Percentiles rank a stretch among this genome's conserved stretches.
Evolutionary conservation across 2,888 invertebrate genomes (phyloP).

Genomic region (Stenichneumon culpator): DNA sequence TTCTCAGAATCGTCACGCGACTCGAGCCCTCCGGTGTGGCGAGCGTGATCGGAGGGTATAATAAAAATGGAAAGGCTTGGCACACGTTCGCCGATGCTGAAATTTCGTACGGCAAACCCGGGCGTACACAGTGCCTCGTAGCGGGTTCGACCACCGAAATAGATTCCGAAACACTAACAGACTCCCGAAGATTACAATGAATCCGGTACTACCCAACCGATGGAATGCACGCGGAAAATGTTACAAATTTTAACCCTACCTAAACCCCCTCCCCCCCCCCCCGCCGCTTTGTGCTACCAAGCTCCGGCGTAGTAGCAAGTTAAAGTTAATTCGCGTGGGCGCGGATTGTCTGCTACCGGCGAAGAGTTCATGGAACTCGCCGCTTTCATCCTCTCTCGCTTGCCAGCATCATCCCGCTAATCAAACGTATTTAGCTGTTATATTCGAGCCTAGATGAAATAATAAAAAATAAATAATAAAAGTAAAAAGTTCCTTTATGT

Average conservation of each 20-base stretch:
- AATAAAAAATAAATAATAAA: no score
- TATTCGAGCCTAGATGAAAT: no score
- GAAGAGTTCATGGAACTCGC: conserved; percentile 62
- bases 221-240: conserved; percentile 49
- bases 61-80: conserved; percentile 53
- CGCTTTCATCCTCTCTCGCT: conserved; percentile 45
- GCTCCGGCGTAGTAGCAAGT: conserved; percentile 38
- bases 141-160: conserved; percentile 49
- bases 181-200: conserved; percentile 54
- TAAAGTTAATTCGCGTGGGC: conserved; percentile 66
- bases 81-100: conserved; percentile 49
- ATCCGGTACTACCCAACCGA: conserved; percentile 36
- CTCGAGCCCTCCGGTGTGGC: not conserved
- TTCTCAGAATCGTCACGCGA: conserved; percentile 61
- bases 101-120: conserved; percentile 15
- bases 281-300: conserved; percentile 13
- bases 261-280: not conserved
- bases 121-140: not conserved
- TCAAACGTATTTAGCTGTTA: conserved; percentile 36
- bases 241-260: not conserved
- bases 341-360: conserved; percentile 56
- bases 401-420: conserved; percentile 50
- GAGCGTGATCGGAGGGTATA: not conserved
- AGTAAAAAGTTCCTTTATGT: no score
- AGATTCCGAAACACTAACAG: conserved; percentile 60